These are phyloP conservation scores for Drosophila fulvimacula DNA, from an alignment of 2,888 invertebrate species.

Conservation along the genomic window DNA sequence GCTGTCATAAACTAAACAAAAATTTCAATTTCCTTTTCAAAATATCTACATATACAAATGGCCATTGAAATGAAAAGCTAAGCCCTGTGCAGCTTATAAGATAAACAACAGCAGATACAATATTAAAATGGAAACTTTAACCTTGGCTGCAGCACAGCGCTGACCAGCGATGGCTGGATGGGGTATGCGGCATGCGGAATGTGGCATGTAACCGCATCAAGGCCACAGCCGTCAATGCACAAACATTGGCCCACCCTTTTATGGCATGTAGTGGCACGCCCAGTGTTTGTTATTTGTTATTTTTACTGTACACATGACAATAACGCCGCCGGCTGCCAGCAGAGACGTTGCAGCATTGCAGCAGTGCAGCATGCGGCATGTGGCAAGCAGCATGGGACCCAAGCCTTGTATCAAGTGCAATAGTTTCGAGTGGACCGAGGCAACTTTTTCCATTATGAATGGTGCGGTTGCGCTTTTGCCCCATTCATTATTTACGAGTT, in stretches of 20 bases:
- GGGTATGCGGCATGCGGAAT: background rate
- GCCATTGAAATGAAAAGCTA: constrained; percentile 31
- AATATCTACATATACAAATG: constrained; percentile 27
- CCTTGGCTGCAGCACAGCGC: constrained; percentile 50
- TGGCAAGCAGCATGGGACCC: constrained; percentile 9
- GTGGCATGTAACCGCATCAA: constrained; percentile 53
- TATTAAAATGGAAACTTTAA: constrained; percentile 76
- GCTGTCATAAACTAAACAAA: constrained; percentile 24
- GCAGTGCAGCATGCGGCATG: constrained; percentile 6
- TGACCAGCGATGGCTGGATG: background rate
- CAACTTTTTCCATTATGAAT: constrained; percentile 80
- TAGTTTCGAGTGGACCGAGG: constrained; percentile 73
- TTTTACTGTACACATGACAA: constrained; percentile 80
- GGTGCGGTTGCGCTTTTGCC: constrained; percentile 79
- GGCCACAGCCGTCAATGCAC: constrained; percentile 55
- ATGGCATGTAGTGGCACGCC: constrained; percentile 46
- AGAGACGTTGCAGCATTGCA: constrained; percentile 20
- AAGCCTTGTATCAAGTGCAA: constrained; percentile 65
- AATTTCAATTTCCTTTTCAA: constrained; percentile 46
- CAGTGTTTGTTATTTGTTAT: constrained; percentile 65
- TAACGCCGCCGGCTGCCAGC: constrained; percentile 63
- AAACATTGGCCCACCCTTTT: constrained; percentile 38
- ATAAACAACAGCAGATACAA: constrained; percentile 64
- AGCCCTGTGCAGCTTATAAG: constrained; percentile 32
- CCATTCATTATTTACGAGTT: constrained; percentile 79